Conservation (phyloP, 2,113 vertebrate genomes). For the Anolis sagrei region DNA sequence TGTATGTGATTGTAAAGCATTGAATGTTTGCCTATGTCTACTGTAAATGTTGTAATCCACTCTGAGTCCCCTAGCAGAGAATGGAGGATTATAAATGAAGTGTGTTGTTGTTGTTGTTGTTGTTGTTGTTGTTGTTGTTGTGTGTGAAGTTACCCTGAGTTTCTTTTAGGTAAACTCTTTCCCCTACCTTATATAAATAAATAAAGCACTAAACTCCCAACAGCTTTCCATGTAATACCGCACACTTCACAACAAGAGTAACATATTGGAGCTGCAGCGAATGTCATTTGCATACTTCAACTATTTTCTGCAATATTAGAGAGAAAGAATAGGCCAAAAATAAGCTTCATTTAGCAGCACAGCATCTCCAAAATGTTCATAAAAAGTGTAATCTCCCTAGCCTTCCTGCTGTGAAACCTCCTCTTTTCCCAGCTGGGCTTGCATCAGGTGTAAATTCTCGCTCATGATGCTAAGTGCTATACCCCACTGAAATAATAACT, state of each 20-base stretch:
- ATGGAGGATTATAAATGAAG: too few relatives aligned
- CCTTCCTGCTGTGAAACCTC: neutral
- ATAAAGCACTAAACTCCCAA: neutral
- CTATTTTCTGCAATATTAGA: conserved; percentile 4
- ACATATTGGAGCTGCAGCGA: conserved; percentile 20
- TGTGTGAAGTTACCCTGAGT: neutral
- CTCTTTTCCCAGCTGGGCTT: neutral
- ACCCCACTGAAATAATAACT: neutral
- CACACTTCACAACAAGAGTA: neutral
- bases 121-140: too few relatives aligned
- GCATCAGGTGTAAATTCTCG: neutral
- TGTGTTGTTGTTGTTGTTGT: too few relatives aligned
- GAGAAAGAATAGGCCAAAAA: neutral
- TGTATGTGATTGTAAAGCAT: too few relatives aligned
- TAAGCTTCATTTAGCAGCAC: conserved; percentile 1
- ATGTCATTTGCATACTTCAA: neutral
- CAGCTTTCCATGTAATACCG: neutral
- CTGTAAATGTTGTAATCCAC: too few relatives aligned
- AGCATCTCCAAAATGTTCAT: neutral
- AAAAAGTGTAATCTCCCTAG: neutral
- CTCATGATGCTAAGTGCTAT: neutral
- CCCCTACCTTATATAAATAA: neutral
- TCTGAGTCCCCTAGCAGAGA: too few relatives aligned
- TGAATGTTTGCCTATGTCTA: too few relatives aligned
- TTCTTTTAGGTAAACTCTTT: neutral